Evolutionary conservation across 1,140 invertebrate species (phyloP).

Genomic region (Drosophila nikananu): DNA sequence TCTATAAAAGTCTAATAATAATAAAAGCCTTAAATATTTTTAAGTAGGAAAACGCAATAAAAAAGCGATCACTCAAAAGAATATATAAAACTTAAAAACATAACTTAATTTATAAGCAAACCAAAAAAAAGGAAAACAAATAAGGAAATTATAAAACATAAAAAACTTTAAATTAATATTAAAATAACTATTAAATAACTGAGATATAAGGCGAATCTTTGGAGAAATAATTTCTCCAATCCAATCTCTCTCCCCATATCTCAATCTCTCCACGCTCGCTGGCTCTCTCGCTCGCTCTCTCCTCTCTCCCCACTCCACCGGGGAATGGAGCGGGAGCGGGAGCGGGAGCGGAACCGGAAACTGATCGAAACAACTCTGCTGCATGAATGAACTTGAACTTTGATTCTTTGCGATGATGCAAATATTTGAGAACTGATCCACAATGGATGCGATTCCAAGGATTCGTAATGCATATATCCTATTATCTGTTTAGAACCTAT

Average conservation of each 20-base stretch:
- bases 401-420: constrained; percentile 25
- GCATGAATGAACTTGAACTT: constrained; percentile 52
- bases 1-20: constrained; percentile 22
- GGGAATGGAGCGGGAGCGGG: constrained; percentile 6
- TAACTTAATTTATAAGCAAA: constrained; percentile 62
- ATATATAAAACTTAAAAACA: constrained; percentile 40
- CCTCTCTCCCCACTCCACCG: neutral
- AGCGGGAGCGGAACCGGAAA: constrained; percentile 40
- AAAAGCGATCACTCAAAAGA: constrained; percentile 23
- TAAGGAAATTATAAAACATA: constrained; percentile 19
- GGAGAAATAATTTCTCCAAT: constrained; percentile 33
- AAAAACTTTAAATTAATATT: constrained; percentile 33
- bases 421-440: constrained; percentile 9
- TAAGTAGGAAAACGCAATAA: constrained; percentile 47
- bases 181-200: constrained; percentile 41
- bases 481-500: constrained; percentile 22
- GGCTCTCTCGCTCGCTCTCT: neutral
- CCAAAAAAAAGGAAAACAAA: neutral
- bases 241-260: neutral
- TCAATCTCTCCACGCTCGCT: neutral
- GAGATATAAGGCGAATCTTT: constrained; percentile 28
- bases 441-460: constrained; percentile 21
- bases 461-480: constrained; percentile 14
- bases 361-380: constrained; percentile 81
- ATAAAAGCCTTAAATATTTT: constrained; percentile 43